Base-by-base conservation (phyloP, 30 jellyfish, hydroid and myxozoan genomes). In the Nemopilema nomurai region DNA sequence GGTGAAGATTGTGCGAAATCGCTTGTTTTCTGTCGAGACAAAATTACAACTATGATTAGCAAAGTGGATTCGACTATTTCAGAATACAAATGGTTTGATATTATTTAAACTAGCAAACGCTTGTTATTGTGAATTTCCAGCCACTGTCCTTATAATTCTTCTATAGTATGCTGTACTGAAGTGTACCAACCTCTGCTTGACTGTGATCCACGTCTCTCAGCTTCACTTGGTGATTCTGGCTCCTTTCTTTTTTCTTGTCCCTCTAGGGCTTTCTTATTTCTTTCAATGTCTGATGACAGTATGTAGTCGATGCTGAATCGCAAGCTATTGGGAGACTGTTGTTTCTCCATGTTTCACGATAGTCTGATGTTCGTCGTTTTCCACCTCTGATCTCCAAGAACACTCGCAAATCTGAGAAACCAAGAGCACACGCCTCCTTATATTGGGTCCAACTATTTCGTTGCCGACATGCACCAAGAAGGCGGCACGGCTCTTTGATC, bases 261-360 rank as follows among this genome's bases (percentile, higher is more conserved):
- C 57, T n/a, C n/a, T n/a, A n/a, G n/a, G 4, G 28, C 19, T 51
- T 67, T 67, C 49, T 1, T 33, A 19, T 76, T 52, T 52, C 53
- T 76, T 24, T 27, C 85, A 16, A 76, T 49, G 27, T 76, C 85
- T 22, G 74, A 22, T 8, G 85, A 76, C 18, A 76, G 85, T 23
- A 76, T 76, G 0, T 76, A 27, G 62, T 76, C 85, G 29, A 76
- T 76, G 28, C 66, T 76, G 32, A 18, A 73, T 16, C 41, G 18
- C 51, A 73, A 21, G 16, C 33, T 19, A 19, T 73, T 16, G 49
- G 6, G 7, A 16, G 83, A 49, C 32, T 73, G 70, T 32, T 31
- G 69, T 31, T 41, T 0, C 20, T 73, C 69, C 83, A 73, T 73
- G 1, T 3, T 22, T 9, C 1, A 24, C 0, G 6, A 41, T 41